phyloP scores from a whole-genome alignment of 2,797 vertebrate species.

The Cephalopachus bancanus region DNA sequence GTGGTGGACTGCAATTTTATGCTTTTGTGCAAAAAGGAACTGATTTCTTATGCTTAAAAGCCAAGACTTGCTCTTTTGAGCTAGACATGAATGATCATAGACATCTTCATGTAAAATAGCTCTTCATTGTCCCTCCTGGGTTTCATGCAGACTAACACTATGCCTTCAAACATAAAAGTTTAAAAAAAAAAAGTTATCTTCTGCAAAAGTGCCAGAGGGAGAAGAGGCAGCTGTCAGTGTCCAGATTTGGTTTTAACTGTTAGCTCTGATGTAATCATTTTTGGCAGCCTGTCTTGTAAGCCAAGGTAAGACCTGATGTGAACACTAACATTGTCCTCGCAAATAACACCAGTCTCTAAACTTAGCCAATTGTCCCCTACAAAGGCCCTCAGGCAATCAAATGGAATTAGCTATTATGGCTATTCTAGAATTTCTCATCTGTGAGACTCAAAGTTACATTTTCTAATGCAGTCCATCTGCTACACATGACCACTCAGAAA shows the following conservation, averaged over 20 bases:
- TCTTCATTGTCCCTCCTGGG: conserved; percentile 16
- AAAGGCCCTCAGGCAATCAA: neutral
- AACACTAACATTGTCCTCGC: neutral
- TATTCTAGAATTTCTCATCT: conserved; percentile 29
- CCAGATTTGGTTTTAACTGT: neutral
- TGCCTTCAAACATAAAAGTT: conserved; percentile 44
- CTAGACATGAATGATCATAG: neutral
- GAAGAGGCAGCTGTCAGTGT: neutral
- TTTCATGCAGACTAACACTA: neutral
- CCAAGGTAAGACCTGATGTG: neutral
- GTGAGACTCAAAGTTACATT: neutral
- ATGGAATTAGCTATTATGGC: neutral
- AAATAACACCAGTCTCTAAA: conserved; percentile 18
- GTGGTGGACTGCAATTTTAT: neutral
- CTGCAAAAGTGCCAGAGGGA: neutral
- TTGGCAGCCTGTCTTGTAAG: conserved; percentile 19
- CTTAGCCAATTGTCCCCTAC: neutral
- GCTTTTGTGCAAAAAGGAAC: conserved; percentile 37
- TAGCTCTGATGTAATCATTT: neutral
- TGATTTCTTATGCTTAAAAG: conserved; percentile 20
- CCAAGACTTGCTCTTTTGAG: conserved; percentile 11
- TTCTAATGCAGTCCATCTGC: neutral
- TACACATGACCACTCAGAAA: neutral
- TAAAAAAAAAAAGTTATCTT: neutral
- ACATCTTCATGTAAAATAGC: neutral